phyloP scores from a whole-genome alignment of 1,140 invertebrate genomes.

The Trypoxylus dichotomus region DNA sequence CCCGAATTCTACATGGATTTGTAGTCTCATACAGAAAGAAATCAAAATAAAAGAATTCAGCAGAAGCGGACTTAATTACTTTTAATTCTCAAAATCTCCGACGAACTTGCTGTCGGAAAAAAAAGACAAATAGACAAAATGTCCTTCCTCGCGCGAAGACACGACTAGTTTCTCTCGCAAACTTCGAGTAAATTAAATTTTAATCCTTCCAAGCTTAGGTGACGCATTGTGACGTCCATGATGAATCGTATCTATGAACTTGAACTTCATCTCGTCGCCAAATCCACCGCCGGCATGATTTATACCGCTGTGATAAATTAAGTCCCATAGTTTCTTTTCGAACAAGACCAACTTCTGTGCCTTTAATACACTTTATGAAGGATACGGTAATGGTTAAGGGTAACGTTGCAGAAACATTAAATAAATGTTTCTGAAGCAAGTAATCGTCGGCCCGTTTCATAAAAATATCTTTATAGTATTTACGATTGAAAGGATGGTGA shows the following conservation, averaged over 20 bases:
- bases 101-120: not conserved
- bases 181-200: conserved; percentile 24
- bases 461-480: too few species aligned
- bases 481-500: too few species aligned
- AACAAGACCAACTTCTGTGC: not conserved
- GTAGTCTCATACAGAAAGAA: too few species aligned
- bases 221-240: conserved; percentile 8
- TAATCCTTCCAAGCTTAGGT: not conserved
- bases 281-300: not conserved
- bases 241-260: conserved; percentile 14
- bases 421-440: too few species aligned
- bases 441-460: too few species aligned
- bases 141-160: not conserved
- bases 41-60: too few species aligned
- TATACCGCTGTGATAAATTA: conserved; percentile 11
- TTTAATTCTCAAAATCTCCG: not conserved
- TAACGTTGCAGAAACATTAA: too few species aligned
- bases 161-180: not conserved
- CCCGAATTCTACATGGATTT: too few species aligned
- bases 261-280: conserved; percentile 1
- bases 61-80: too few species aligned
- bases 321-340: not conserved
- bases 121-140: not conserved
- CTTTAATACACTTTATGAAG: too few species aligned
- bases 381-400: too few species aligned